phyloP scores from a whole-genome alignment of 2,888 invertebrate species.

The Acholoe squamosa region DNA sequence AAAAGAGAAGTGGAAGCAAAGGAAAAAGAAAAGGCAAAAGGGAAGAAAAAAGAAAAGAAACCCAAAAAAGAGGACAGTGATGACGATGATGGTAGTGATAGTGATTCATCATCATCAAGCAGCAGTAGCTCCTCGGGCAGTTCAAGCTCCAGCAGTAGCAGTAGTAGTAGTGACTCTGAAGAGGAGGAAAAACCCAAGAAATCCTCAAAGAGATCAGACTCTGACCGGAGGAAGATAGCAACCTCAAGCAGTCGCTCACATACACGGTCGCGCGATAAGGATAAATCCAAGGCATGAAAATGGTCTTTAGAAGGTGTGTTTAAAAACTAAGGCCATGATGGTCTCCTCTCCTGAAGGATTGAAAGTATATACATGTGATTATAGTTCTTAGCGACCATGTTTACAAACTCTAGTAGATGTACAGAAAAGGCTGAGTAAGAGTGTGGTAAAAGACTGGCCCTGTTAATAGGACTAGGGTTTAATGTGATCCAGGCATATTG shows the following conservation, averaged over 20 bases:
- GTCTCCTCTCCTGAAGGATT: background rate
- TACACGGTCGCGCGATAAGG: slow-evolving; percentile 10
- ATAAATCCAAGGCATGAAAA: slow-evolving; percentile 26
- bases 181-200: slow-evolving; percentile 21
- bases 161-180: slow-evolving; percentile 59
- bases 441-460: background rate
- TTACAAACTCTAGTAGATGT: background rate
- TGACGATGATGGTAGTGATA: slow-evolving; percentile 43
- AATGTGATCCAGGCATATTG: no score
- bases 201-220: slow-evolving; percentile 22
- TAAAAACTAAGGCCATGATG: background rate
- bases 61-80: background rate
- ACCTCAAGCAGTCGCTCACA: background rate
- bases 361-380: slow-evolving; percentile 22
- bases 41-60: background rate
- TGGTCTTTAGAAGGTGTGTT: background rate
- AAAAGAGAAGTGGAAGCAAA: background rate
- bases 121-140: slow-evolving; percentile 54
- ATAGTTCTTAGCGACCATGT: slow-evolving; percentile 20
- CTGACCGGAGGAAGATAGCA: background rate
- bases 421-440: background rate
- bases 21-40: slow-evolving; percentile 1
- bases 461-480: background rate
- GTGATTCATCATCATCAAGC: slow-evolving; percentile 44
- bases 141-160: slow-evolving; percentile 47